These are phyloP conservation scores for Ips typographus DNA, from an alignment of 1,140 invertebrate genomes.

Conservation along the genomic window DNA sequence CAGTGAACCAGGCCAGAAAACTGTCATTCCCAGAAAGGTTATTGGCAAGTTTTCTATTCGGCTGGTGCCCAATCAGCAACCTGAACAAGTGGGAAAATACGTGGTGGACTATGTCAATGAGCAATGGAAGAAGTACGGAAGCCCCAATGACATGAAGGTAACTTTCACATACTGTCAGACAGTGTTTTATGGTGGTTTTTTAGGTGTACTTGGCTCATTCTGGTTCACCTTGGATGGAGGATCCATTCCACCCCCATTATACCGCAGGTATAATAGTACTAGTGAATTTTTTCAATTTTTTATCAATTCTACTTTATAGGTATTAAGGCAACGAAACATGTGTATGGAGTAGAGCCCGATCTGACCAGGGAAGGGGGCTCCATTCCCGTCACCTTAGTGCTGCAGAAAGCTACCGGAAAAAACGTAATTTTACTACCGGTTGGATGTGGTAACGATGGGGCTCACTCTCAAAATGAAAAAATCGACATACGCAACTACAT, in stretches of 20 bases:
- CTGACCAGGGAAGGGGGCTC: conserved; percentile 95
- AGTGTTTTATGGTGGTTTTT: not conserved
- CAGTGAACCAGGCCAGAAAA: conserved; percentile 90
- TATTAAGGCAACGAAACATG: conserved; percentile 80
- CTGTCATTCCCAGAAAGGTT: conserved; percentile 93
- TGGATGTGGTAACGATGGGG: conserved; percentile 92
- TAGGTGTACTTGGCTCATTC: conserved; percentile 70
- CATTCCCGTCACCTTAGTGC: conserved; percentile 83
- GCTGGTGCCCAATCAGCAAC: conserved; percentile 89
- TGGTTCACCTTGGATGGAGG: conserved; percentile 87
- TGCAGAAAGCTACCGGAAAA: conserved; percentile 86
- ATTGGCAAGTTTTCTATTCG: conserved; percentile 96
- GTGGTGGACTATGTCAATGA: conserved; percentile 75
- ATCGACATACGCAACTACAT: conserved; percentile 91
- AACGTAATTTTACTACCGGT: conserved; percentile 91
- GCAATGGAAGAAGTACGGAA: conserved; percentile 72
- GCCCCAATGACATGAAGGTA: conserved; percentile 86
- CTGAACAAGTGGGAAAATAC: conserved; percentile 71
- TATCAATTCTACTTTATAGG: conserved; percentile 43
- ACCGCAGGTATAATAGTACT: conserved; percentile 65
- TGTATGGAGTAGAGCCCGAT: conserved; percentile 92
- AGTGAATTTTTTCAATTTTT: not conserved
- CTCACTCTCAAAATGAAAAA: conserved; percentile 98
- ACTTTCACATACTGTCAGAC: conserved; percentile 1
- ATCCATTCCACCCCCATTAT: conserved; percentile 91